Conservation (phyloP, 2,888 invertebrate genomes). For the Archips crataeganus region DNA sequence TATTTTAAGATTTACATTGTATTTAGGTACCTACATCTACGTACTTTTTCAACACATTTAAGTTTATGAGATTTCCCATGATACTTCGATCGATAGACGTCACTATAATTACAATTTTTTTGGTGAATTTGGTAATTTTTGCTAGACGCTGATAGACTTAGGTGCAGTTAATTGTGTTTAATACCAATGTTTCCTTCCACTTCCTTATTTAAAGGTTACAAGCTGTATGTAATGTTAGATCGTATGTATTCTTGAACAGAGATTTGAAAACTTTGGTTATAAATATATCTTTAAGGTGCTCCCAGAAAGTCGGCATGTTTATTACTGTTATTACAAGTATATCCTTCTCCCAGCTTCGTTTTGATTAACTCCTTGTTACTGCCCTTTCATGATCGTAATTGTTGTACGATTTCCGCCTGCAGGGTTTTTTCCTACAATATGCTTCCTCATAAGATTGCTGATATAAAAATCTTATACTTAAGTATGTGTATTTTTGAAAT, state of each 20-base stretch:
- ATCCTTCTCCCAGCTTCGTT: not conserved
- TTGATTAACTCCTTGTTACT: not conserved
- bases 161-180: not conserved
- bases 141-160: not conserved
- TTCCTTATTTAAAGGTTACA: not conserved
- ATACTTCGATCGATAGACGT: not conserved
- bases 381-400: slow-evolving; percentile 7
- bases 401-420: not conserved
- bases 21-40: not conserved
- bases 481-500: too few species aligned
- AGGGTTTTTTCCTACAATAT: not conserved
- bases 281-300: not conserved
- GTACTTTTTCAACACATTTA: not conserved
- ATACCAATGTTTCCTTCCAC: not conserved
- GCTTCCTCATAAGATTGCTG: not conserved
- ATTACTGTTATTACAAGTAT: not conserved
- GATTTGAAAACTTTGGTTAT: not conserved
- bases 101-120: not conserved
- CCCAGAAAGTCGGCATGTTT: not conserved
- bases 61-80: not conserved
- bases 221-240: not conserved
- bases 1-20: not conserved
- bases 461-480: too few species aligned
- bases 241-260: not conserved
- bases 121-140: not conserved